Percentiles rank a stretch among this genome's conserved stretches.
These are phyloP conservation scores for Boloria selene DNA, from an alignment of 2,888 invertebrate species.

Conservation along the genomic window DNA sequence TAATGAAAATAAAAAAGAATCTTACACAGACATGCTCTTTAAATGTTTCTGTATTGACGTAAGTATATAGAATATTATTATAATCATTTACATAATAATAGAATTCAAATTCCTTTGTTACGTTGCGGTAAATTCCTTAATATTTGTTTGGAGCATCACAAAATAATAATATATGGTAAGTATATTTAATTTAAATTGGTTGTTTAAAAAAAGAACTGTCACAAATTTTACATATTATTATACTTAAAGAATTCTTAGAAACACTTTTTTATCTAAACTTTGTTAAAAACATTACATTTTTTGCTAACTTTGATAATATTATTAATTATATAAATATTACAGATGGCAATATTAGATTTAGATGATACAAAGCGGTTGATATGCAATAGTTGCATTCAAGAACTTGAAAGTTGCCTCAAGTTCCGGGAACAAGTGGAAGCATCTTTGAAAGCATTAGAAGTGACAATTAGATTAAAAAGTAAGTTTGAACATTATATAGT, in stretches of 20 bases:
- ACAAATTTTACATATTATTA: too few relatives aligned
- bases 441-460: conserved; percentile 53
- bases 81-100: not conserved
- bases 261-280: too few relatives aligned
- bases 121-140: not conserved
- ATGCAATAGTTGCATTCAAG: conserved; percentile 55
- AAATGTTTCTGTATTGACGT: conserved; percentile 73
- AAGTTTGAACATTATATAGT: conserved; percentile 34
- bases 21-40: conserved; percentile 64
- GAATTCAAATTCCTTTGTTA: not conserved
- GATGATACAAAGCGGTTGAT: conserved; percentile 69
- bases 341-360: conserved; percentile 48
- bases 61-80: conserved; percentile 50
- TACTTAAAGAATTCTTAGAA: too few relatives aligned
- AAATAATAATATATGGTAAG: too few relatives aligned
- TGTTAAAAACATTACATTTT: not conserved
- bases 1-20: conserved; percentile 53
- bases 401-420: conserved; percentile 49
- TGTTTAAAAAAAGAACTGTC: too few relatives aligned
- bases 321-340: conserved; percentile 2
- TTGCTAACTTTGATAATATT: not conserved
- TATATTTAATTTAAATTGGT: too few relatives aligned
- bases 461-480: conserved; percentile 52
- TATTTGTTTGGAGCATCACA: not conserved
- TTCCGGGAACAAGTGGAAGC: conserved; percentile 60